Evolutionary conservation across 2,113 vertebrate genomes (phyloP).

Genomic region (Pollimyrus isidori): DNA sequence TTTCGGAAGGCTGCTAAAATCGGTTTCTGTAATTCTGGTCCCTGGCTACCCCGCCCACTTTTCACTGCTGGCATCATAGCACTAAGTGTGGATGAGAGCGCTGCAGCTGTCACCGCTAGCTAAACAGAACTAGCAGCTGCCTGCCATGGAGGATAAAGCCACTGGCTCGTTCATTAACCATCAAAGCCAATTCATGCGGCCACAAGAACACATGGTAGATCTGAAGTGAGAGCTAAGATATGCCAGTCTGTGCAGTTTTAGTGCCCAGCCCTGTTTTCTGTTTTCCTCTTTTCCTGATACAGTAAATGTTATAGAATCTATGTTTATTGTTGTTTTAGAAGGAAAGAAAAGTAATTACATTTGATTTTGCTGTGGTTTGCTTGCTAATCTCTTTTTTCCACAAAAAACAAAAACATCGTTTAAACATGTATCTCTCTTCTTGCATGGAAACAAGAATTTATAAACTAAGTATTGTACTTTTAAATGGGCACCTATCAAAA

Average conservation of each 20-base stretch:
- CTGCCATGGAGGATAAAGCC: not conserved
- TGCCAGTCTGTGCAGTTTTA: not conserved
- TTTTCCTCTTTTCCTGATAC: not conserved
- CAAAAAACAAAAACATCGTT: not conserved
- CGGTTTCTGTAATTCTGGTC: not conserved
- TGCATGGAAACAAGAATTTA: not conserved
- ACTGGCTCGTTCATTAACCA: not conserved
- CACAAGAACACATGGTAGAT: not conserved
- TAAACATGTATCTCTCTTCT: not conserved
- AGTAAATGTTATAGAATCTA: not conserved
- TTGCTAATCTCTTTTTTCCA: not conserved
- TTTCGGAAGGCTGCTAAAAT: not conserved
- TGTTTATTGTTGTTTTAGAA: not conserved
- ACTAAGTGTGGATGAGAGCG: not conserved
- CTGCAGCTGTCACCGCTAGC: not conserved
- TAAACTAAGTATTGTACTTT: not conserved
- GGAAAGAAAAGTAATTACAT: not conserved
- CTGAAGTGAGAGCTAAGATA: not conserved
- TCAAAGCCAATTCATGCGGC: not conserved
- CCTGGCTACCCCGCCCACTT: not conserved
- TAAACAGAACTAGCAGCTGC: not conserved
- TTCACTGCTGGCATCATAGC: not conserved
- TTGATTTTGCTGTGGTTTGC: not conserved
- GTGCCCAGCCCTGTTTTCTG: not conserved
- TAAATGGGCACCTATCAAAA: not conserved